Base-by-base conservation (phyloP, 2,797 vertebrate genomes). In the Lateolabrax maculatus region DNA sequence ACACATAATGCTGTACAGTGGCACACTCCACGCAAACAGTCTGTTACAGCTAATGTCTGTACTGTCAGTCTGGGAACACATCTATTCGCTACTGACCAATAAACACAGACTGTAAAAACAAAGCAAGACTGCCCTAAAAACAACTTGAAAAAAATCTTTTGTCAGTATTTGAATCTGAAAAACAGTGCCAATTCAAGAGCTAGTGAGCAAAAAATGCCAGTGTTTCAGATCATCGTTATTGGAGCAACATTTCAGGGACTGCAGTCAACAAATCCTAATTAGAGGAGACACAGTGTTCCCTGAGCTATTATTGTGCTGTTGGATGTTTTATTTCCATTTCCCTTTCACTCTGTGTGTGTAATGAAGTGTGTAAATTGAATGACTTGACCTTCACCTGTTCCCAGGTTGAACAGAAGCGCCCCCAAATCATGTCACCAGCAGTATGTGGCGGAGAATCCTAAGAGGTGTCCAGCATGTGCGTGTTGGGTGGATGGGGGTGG, bases 341-440 rank as follows among this genome's bases (percentile, higher is more conserved):
- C 37, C 48, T 83, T 77, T 77, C 37, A 39, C 51, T 73, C 18
- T 86, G 60, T 85, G 66, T 82, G 79, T 77, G 63, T 86, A 88
- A 87, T 61, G 58, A 67, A 80, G 71, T 83, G 81, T 80, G 71
- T 73, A 87, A 90, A 88, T 87, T 83, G 71, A 86, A 84, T 66
- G 75, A 73, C 62, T 86, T 67, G n/a, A 93, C 90, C 89, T 91
- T 92, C 85, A 89, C 81, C 84, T 81, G 63, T 69, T 72, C 46
- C 53, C 71, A 31, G 73, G 83, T 84, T 52, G 29, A 84, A 73
- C 65, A 25, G 2, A 31, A 61, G 44, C 16, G 9, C 75, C 56
- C n/a, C 41, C 29, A 63, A 71, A 74, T 80, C 71, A 69, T 75
- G 71, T 88, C 51, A 29, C 75, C 66, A 58, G 73, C 63, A 49